These are phyloP conservation scores for Gymnocheta viridis DNA, from an alignment of 2,888 invertebrate species.

Conservation along the genomic window DNA sequence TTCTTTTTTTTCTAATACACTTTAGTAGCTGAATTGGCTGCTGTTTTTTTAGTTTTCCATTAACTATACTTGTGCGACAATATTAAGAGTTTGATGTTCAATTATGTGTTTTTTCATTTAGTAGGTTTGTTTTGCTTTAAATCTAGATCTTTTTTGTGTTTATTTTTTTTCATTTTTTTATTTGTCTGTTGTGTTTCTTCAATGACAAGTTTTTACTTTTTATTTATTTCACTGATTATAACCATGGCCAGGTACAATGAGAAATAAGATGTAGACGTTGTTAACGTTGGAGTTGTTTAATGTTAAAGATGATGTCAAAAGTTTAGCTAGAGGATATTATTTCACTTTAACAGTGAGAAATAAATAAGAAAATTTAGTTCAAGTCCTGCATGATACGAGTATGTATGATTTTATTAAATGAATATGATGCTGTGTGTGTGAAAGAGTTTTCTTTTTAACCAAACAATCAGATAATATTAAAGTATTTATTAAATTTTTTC, in stretches of 20 bases:
- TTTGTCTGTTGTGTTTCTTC: background rate
- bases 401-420: background rate
- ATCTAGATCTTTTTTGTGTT: slow-evolving; percentile 68
- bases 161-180: slow-evolving; percentile 12
- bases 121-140: slow-evolving; percentile 29
- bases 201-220: slow-evolving; percentile 58
- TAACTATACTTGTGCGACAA: background rate
- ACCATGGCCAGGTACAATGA: slow-evolving; percentile 5
- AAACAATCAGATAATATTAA: background rate
- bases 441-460: background rate
- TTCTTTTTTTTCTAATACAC: slow-evolving; percentile 3
- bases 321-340: slow-evolving; percentile 63
- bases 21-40: slow-evolving; percentile 10
- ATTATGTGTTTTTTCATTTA: slow-evolving; percentile 30
- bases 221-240: slow-evolving; percentile 51
- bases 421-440: background rate
- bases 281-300: slow-evolving; percentile 27
- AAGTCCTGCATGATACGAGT: background rate
- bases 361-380: slow-evolving; percentile 8
- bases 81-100: slow-evolving; percentile 19
- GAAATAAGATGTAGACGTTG: slow-evolving; percentile 52
- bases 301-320: slow-evolving; percentile 67
- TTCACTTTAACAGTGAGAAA: slow-evolving; percentile 68
- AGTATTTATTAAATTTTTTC: too few species aligned
- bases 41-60: slow-evolving; percentile 5